Percentiles rank a stretch among this genome's conserved stretches.
phyloP scores from a whole-genome alignment of 2,888 invertebrate genomes.

The Drosophila histrio region DNA sequence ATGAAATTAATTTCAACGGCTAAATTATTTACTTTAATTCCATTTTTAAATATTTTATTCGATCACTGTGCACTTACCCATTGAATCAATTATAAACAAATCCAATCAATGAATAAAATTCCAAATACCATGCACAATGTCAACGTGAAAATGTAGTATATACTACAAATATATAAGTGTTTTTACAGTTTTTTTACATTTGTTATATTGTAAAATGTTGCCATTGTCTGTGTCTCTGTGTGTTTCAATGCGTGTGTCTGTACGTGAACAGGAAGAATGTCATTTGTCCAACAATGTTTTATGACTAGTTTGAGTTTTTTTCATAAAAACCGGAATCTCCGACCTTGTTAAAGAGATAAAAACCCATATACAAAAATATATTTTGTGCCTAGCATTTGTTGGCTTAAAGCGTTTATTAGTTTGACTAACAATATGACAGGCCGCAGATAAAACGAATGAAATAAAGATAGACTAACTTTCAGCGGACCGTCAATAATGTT shows the following conservation, averaged over 20 bases:
- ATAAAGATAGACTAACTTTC: neutral
- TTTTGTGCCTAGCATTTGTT: neutral
- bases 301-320: slow-evolving; percentile 10
- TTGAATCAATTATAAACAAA: neutral
- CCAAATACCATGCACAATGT: neutral
- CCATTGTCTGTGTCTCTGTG: neutral
- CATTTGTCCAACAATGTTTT: slow-evolving; percentile 63
- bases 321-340: slow-evolving; percentile 5
- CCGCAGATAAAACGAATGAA: neutral
- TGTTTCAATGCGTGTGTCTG: slow-evolving; percentile 13
- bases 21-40: neutral
- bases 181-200: slow-evolving; percentile 2
- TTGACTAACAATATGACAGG: no score
- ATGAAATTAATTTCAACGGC: neutral
- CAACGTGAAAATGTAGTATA: neutral
- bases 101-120: neutral
- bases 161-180: slow-evolving; percentile 9
- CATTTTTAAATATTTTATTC: neutral
- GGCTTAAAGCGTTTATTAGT: no score
- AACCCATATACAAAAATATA: neutral
- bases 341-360: slow-evolving; percentile 16
- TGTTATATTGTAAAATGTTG: slow-evolving; percentile 25
- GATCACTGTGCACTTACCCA: neutral
- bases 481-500: neutral
- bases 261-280: slow-evolving; percentile 51